Base-by-base conservation (phyloP, 2,888 invertebrate species). In the Rhaphigaster nebulosa region DNA sequence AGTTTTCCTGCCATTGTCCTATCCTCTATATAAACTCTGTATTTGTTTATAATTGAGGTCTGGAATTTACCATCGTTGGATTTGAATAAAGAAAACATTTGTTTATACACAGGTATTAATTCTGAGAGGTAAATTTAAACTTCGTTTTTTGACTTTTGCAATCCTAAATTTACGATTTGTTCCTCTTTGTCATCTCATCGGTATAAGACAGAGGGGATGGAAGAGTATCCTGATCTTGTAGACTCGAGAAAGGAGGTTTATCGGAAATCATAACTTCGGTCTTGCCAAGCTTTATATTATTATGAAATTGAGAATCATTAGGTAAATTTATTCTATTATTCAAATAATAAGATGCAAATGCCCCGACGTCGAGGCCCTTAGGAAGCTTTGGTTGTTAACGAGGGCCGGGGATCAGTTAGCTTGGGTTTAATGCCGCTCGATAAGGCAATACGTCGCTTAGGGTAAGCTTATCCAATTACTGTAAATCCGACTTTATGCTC, bases 401-500 rank as follows among this genome's bases (percentile, higher is more conserved):
- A 76, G 20, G 29, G 18, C 4, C 29, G 18, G 18, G 65, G 65
- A 65, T 65, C 29, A 65, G 65, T 65, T 65, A 34, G 70, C 5
- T 12, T 10, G 70, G 70, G 34, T 70, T 70, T 70, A 76, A 76
- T 76, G 70, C 70, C 70, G 70, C 6, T 38, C 34, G 70, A 76
- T 76, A 76, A 76, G 38, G 70, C 70, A 76, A 76, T 76, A 76
- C 70, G 70, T 76, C 70, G 38, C 70, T 76, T 76, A 76, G 26
- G 20, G 20, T 34, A 34, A 76, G 70, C 70, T 76, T 38, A 76
- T 76, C 70, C 70, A 76, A 76, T 76, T 76, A 76, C 70, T 76
- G 70, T 38, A 76, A 76, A 76, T 76, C 70, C 70, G 38, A 76
- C 70, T 76, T 76, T 76, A 76, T 76, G 70, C 70, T 34, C 20